A percentile compares a stretch with the other conserved stretches of the same genome.
These are phyloP conservation scores for Copidosoma aretas DNA, from an alignment of 2,888 invertebrate species.

Conservation along the genomic window DNA sequence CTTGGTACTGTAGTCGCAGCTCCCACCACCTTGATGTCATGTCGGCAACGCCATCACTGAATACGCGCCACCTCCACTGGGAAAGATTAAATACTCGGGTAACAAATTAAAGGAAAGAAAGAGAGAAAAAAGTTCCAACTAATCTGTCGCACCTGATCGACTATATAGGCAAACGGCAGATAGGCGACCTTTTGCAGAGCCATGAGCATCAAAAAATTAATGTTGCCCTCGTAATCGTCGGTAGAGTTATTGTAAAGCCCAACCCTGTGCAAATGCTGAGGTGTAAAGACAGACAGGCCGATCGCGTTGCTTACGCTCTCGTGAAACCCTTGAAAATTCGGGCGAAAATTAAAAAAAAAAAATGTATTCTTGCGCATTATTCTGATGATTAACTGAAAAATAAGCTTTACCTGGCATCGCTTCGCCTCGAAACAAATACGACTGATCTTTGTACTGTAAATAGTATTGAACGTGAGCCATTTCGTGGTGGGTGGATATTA, in stretches of 20 bases:
- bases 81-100: too few species aligned
- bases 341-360: background rate
- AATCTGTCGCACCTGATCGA: conserved; percentile 73
- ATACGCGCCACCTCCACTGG: conserved; percentile 85
- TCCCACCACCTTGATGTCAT: conserved; percentile 83
- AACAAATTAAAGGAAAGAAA: too few species aligned
- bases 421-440: conserved; percentile 78
- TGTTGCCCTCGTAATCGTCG: conserved; percentile 73
- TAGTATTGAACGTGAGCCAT: conserved; percentile 86
- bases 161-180: conserved; percentile 79
- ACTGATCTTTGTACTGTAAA: conserved; percentile 78
- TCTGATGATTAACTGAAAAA: background rate
- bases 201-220: conserved; percentile 80
- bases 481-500: conserved; percentile 81
- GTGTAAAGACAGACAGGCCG: conserved; percentile 77
- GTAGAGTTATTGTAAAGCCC: conserved; percentile 74
- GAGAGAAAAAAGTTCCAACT: too few species aligned
- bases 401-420: conserved; percentile 76
- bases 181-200: conserved; percentile 81
- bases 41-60: conserved; percentile 74
- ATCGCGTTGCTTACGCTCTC: conserved; percentile 85
- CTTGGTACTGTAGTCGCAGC: conserved; percentile 74
- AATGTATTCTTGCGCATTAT: background rate
- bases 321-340: conserved; percentile 72
- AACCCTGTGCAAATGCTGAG: conserved; percentile 76